Percentiles rank a stretch among this genome's conserved stretches.
phyloP scores from a whole-genome alignment of 1,140 invertebrate species.

The Acromyrmex charruanus region DNA sequence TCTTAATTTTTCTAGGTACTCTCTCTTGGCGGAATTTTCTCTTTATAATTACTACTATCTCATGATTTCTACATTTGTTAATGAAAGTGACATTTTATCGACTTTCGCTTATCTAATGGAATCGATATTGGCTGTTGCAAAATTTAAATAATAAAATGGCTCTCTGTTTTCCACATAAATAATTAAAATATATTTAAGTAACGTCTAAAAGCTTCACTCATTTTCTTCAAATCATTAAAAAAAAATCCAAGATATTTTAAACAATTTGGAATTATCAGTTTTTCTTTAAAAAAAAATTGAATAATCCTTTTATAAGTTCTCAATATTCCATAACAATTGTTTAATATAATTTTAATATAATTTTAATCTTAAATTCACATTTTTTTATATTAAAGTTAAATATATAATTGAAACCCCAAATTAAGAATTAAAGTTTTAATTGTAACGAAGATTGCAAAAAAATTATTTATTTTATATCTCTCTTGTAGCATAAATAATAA shows the following conservation, averaged over 20 bases:
- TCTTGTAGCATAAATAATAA: background rate
- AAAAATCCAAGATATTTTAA: background rate
- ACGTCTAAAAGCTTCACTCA: background rate
- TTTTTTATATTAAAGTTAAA: background rate
- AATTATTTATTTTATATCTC: background rate
- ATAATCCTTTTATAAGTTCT: background rate
- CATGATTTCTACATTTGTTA: slow-evolving; percentile 24
- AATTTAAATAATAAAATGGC: background rate
- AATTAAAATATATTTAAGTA: background rate
- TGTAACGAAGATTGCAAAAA: background rate
- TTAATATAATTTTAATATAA: background rate
- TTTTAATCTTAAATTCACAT: background rate
- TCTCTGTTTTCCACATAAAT: background rate
- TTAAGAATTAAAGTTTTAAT: background rate
- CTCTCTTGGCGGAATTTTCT: slow-evolving; percentile 28
- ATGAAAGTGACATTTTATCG: background rate
- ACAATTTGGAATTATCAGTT: background rate
- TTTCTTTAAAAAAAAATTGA: background rate
- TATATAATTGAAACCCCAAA: background rate
- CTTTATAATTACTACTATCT: slow-evolving; percentile 30
- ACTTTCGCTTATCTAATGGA: background rate
- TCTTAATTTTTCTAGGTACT: slow-evolving; percentile 51
- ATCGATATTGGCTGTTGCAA: background rate
- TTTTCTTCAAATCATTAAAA: slow-evolving; percentile 11
- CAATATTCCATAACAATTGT: background rate